Evolutionary conservation across 2,113 vertebrate species (phyloP).

Genomic region (Microcebus ravelobensis): DNA sequence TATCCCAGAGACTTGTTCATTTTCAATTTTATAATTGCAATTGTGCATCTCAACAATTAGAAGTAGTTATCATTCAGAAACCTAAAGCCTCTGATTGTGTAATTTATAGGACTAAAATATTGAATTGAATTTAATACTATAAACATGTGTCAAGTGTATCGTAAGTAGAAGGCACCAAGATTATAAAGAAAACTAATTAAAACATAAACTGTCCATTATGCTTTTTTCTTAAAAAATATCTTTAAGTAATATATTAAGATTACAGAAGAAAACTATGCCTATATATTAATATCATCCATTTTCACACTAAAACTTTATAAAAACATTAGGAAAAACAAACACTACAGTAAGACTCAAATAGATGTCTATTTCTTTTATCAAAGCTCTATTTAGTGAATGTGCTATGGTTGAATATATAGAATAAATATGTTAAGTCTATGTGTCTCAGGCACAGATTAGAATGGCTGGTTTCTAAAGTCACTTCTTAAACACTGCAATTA

Average conservation of each 20-base stretch:
- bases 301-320: background rate
- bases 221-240: background rate
- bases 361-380: background rate
- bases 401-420: background rate
- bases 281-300: background rate
- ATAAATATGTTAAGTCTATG: background rate
- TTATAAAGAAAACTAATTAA: background rate
- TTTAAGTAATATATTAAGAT: background rate
- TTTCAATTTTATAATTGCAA: background rate
- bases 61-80: background rate
- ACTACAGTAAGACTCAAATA: background rate
- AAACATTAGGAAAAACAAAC: background rate
- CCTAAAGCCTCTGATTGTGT: background rate
- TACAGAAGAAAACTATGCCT: background rate
- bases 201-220: background rate
- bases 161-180: background rate
- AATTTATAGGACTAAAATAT: background rate
- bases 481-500: background rate
- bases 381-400: background rate
- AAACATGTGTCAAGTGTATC: background rate
- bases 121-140: background rate
- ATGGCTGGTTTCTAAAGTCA: background rate
- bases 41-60: background rate
- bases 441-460: background rate
- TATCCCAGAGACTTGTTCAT: background rate